phyloP scores from a whole-genome alignment of 2,888 invertebrate species.

The Tenthredo amoena region DNA sequence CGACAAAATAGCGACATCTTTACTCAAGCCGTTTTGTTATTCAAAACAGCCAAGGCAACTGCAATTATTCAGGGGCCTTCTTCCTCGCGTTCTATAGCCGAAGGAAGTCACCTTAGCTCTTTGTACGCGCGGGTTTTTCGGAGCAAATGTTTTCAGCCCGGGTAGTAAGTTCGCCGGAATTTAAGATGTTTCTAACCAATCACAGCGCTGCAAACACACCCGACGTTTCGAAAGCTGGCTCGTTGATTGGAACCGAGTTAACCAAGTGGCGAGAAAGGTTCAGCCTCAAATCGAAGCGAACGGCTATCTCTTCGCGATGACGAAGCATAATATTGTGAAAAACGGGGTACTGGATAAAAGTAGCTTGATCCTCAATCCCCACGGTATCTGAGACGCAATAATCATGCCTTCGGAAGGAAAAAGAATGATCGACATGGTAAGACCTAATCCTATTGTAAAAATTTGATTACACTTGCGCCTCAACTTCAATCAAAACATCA shows the following conservation, averaged over 20 bases:
- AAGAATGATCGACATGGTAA: conserved; percentile 49
- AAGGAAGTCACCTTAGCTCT: not conserved
- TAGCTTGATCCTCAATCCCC: not conserved
- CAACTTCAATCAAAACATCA: not conserved
- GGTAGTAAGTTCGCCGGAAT: not conserved
- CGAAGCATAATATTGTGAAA: conserved; percentile 48
- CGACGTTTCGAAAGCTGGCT: not conserved
- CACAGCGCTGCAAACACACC: not conserved
- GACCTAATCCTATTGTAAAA: not conserved
- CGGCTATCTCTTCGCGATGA: conserved; percentile 28
- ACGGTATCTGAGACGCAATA: not conserved
- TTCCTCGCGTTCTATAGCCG: not conserved
- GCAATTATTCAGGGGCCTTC: not conserved
- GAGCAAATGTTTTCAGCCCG: not conserved
- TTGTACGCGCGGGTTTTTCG: not conserved
- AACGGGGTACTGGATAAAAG: conserved; percentile 11
- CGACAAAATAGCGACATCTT: not conserved
- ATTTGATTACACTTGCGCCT: not conserved
- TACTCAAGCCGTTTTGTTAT: not conserved
- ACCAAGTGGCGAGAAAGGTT: not conserved
- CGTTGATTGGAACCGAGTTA: conserved; percentile 1
- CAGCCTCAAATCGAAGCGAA: not conserved
- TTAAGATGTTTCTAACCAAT: not conserved
- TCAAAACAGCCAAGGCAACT: not conserved
- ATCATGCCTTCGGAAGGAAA: conserved; percentile 48